Conservation (phyloP, 2,888 invertebrate genomes). For the Polydrusus pterygomalis region DNA sequence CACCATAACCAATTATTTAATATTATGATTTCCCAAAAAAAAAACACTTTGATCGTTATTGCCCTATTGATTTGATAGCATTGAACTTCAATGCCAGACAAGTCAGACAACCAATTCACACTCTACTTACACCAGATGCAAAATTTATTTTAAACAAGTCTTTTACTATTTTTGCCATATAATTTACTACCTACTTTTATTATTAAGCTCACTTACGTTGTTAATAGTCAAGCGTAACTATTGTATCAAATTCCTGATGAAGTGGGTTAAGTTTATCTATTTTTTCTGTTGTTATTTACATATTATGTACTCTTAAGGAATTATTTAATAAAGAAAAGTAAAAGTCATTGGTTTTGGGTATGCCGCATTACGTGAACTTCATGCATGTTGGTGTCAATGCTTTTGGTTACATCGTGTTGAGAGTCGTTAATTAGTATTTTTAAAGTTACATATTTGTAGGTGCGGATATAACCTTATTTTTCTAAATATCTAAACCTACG, state of each 20-base stretch:
- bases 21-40: no score
- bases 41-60: neutral
- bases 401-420: no score
- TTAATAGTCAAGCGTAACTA: constrained; percentile 26
- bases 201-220: neutral
- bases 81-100: constrained; percentile 17
- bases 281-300: constrained; percentile 5
- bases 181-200: constrained; percentile 18
- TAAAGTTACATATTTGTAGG: no score
- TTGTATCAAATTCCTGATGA: constrained; percentile 30
- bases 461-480: no score
- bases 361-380: neutral
- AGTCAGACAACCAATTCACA: constrained; percentile 12
- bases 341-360: constrained; percentile 10
- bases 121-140: constrained; percentile 10
- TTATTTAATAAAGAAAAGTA: constrained; percentile 25
- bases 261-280: constrained; percentile 28
- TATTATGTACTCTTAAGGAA: constrained; percentile 1
- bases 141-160: neutral
- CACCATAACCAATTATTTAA: no score
- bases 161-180: neutral
- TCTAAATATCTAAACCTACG: no score
- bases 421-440: neutral
- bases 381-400: no score
- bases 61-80: neutral